Percentiles rank a stretch among this genome's conserved stretches.
Conservation (phyloP, 1,140 invertebrate genomes). For the Pygmarrhopalites habei region DNA sequence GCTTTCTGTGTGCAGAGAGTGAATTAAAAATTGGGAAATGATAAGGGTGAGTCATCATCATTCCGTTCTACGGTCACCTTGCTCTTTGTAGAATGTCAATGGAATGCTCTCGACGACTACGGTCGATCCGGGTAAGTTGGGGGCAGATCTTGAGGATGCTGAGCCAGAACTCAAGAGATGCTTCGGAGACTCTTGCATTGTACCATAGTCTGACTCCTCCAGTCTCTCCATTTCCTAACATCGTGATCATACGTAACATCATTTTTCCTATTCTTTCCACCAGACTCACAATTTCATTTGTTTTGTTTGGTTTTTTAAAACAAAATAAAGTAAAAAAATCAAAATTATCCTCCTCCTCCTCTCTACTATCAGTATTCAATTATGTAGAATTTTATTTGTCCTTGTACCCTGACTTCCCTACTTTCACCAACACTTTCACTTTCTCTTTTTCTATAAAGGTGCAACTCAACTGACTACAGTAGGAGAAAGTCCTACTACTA, state of each 20-base stretch:
- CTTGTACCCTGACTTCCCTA: too few relatives aligned
- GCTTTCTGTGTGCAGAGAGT: conserved; percentile 22
- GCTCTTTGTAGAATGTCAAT: conserved; percentile 28
- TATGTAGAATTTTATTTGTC: too few relatives aligned
- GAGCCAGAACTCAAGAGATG: conserved; percentile 22
- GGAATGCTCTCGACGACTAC: conserved; percentile 27
- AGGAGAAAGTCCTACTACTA: too few relatives aligned
- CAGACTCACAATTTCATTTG: too few relatives aligned
- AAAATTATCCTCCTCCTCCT: too few relatives aligned
- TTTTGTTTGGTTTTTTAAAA: not conserved
- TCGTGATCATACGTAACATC: conserved; percentile 14
- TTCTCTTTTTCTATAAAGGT: too few relatives aligned
- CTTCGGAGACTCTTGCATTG: conserved; percentile 27
- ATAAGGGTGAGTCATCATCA: conserved; percentile 23
- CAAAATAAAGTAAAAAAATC: too few relatives aligned
- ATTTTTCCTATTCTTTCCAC: conserved; percentile 9
- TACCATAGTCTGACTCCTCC: conserved; percentile 25
- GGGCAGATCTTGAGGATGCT: conserved; percentile 23
- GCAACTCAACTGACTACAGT: too few relatives aligned
- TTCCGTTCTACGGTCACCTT: conserved; percentile 24
- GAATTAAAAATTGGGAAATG: conserved; percentile 12
- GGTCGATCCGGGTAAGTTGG: conserved; percentile 29
- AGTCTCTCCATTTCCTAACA: conserved; percentile 30
- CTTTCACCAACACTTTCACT: too few relatives aligned
- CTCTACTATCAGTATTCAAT: too few relatives aligned